A percentile compares a stretch with the other conserved stretches of the same genome.
Conservation (phyloP, 2,113 vertebrate species). For the Gymnorhina tibicen region DNA sequence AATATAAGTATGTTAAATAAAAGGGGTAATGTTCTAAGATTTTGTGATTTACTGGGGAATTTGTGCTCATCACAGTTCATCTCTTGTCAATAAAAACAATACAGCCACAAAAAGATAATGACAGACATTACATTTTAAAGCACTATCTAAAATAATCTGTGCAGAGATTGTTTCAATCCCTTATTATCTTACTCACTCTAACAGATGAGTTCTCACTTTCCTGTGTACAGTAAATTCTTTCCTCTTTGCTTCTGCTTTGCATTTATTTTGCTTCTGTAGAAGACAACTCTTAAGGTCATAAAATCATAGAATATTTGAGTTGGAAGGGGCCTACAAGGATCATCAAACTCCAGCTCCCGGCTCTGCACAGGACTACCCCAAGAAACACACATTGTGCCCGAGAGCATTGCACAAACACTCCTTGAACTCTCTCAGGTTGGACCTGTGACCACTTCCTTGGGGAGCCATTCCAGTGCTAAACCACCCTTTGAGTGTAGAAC, state of each 20-base stretch:
- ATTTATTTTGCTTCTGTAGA: background rate
- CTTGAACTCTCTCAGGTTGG: background rate
- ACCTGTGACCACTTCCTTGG: background rate
- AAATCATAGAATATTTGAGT: background rate
- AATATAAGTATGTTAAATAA: background rate
- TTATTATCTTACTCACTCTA: background rate
- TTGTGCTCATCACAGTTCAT: background rate
- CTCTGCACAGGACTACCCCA: background rate
- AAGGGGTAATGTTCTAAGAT: background rate
- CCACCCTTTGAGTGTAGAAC: background rate
- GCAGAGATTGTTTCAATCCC: background rate
- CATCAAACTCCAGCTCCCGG: background rate
- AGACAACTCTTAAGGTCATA: background rate
- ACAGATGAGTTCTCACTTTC: background rate
- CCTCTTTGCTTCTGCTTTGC: background rate
- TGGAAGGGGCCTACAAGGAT: background rate
- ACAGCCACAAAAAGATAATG: background rate
- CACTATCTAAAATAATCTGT: background rate
- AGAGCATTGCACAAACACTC: background rate
- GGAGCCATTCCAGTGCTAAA: accelerated
- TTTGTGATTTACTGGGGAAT: background rate
- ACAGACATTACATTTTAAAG: background rate
- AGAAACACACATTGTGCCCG: background rate
- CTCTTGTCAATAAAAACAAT: background rate
- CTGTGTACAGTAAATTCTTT: background rate